Evolutionary conservation across 1,140 invertebrate genomes (phyloP).

Genomic region (Cherax quadricarinatus): DNA sequence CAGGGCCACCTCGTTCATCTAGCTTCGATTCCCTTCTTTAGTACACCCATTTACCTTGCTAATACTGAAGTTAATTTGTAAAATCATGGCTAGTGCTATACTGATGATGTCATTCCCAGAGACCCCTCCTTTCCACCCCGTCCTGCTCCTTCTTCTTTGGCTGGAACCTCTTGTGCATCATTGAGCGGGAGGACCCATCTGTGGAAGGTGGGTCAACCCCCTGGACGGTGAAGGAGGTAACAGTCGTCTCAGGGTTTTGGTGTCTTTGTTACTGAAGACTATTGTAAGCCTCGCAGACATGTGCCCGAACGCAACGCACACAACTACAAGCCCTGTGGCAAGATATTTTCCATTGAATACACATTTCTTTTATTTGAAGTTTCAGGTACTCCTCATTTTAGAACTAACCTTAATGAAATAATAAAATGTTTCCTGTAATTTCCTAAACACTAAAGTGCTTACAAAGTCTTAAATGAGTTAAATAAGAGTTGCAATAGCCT

Average conservation of each 20-base stretch:
- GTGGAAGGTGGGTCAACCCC: neutral
- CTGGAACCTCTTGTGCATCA: neutral
- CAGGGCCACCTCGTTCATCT: constrained; percentile 36
- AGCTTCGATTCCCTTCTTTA: constrained; percentile 61
- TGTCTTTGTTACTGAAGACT: constrained; percentile 18
- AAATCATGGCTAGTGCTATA: neutral
- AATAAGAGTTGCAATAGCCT: constrained; percentile 1
- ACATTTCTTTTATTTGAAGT: neutral
- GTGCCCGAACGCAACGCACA: constrained; percentile 21
- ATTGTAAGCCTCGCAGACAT: constrained; percentile 59
- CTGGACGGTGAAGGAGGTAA: constrained; percentile 18
- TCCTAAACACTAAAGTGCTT: neutral
- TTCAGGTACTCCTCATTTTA: neutral
- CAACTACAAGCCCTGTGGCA: constrained; percentile 2
- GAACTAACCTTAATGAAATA: neutral
- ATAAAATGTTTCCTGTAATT: neutral
- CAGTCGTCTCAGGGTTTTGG: constrained; percentile 6
- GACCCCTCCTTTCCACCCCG: neutral
- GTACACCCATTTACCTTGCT: constrained; percentile 1
- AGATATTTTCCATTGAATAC: neutral
- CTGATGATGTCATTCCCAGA: neutral
- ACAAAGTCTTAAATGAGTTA: neutral
- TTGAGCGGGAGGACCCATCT: constrained; percentile 7
- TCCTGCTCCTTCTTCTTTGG: neutral
- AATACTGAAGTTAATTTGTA: neutral